Evolutionary conservation across 2,888 invertebrate species (phyloP), one percentile per base, ranked within the genome.

Genomic region (Nemotelus nigrinus): DNA sequence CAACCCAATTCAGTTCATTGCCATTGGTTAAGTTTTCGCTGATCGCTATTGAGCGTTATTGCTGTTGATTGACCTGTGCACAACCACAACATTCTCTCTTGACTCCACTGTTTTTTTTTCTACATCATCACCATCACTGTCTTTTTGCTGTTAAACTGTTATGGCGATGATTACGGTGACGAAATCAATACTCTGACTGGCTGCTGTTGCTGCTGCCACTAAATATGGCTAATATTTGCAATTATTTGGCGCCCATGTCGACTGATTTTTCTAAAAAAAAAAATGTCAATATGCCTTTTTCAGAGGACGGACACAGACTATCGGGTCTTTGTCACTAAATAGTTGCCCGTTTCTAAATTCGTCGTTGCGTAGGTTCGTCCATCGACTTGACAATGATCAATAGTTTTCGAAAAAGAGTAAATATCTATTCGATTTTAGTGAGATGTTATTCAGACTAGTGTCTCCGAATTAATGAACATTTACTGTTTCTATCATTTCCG

Each of bases 141-240:
- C 25, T 25, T 25, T 25, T 25, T 25, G 25, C 25, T 25, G 25
- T 25, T 25, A 25, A 25, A 25, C 25, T 25, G 25, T 25, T 25
- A 25, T 25, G 25, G 25, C 25, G 25, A 25, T 25, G 25, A 25
- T 25, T 10, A 41, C 63, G 63, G 43, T 63, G 63, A 63, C 63
- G 63, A 43, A 63, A 63, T 63, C 43, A 3, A 3, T 5, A 39
- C 39, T 41, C 63, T 25, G 25, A 25, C 25, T 25, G 25, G 25
- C 25, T 25, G 25, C 25, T 25, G 25, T 25, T 25, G 25, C 25
- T 25, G 25, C 25, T 25, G 25, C 25, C 25, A 25, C 63, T 63
- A 63, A 63, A 63, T 63, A 63, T 63, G 63, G 63, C 43, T 63
- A 63, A 63, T 63, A 63, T 63, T 63, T 63, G 63, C 63, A 63